These are phyloP conservation scores for Notamacropus eugenii DNA, from an alignment of 2,797 vertebrate genomes.

Conservation along the genomic window DNA sequence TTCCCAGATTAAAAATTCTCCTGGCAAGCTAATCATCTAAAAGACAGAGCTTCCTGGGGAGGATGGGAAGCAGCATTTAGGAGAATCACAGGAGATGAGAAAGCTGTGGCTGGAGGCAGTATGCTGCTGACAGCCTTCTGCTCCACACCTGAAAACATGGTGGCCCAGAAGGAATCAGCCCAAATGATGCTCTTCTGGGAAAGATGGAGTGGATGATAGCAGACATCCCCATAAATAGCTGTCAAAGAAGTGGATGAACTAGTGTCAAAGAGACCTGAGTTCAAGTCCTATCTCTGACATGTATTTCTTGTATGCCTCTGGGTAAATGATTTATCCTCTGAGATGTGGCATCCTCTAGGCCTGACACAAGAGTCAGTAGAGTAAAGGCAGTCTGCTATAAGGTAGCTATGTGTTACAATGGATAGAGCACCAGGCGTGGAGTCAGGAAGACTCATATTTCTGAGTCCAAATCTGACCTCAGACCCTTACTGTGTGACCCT, in stretches of 20 bases:
- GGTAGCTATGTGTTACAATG: neutral
- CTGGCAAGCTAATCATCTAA: neutral
- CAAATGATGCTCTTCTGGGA: neutral
- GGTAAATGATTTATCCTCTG: neutral
- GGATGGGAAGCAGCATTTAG: neutral
- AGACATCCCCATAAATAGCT: neutral
- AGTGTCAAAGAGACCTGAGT: neutral
- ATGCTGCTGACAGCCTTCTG: neutral
- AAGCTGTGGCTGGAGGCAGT: neutral
- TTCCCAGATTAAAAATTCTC: neutral
- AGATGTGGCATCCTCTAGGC: neutral
- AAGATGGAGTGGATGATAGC: neutral
- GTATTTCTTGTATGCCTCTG: neutral
- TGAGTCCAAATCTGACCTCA: neutral
- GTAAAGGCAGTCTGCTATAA: neutral
- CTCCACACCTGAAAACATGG: neutral
- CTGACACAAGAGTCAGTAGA: neutral
- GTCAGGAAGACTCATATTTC: neutral
- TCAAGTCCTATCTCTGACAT: neutral
- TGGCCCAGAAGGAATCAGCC: neutral
- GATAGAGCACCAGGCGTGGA: neutral
- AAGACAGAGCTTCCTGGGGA: neutral
- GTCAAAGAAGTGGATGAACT: neutral
- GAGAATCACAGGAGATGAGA: neutral
- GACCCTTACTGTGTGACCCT: neutral